phyloP scores from a whole-genome alignment of 2,113 vertebrate genomes.

The Dolichotis patagonum region DNA sequence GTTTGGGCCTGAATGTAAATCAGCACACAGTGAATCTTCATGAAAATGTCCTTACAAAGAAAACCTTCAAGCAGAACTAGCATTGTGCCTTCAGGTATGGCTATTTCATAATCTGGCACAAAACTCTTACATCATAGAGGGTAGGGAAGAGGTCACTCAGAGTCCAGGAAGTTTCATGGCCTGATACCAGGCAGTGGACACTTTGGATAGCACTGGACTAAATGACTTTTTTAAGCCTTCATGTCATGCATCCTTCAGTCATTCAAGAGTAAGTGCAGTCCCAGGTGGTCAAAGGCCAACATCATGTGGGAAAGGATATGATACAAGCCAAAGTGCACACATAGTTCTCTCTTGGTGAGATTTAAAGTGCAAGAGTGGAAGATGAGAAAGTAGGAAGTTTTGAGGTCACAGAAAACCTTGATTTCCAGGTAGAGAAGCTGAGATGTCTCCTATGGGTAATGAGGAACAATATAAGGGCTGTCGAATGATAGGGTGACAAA shows the following conservation, averaged over 20 bases:
- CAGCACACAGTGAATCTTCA: background rate
- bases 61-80: background rate
- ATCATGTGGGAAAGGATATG: accelerated
- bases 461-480: background rate
- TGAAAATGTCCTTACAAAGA: background rate
- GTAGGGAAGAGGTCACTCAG: background rate
- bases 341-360: background rate
- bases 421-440: background rate
- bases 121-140: background rate
- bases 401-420: background rate
- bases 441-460: too few relatives aligned
- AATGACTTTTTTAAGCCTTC: too few relatives aligned
- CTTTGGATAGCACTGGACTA: background rate
- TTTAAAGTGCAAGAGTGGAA: background rate
- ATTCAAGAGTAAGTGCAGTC: too few relatives aligned
- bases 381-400: background rate
- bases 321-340: accelerated
- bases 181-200: too few relatives aligned
- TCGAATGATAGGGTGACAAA: accelerated
- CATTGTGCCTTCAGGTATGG: too few relatives aligned
- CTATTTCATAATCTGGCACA: accelerated
- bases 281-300: background rate
- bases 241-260: too few relatives aligned
- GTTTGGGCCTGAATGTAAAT: background rate
- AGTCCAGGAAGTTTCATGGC: accelerated